Evolutionary conservation across 2,113 vertebrate species (phyloP).

Genomic region (Austrofundulus limnaeus): DNA sequence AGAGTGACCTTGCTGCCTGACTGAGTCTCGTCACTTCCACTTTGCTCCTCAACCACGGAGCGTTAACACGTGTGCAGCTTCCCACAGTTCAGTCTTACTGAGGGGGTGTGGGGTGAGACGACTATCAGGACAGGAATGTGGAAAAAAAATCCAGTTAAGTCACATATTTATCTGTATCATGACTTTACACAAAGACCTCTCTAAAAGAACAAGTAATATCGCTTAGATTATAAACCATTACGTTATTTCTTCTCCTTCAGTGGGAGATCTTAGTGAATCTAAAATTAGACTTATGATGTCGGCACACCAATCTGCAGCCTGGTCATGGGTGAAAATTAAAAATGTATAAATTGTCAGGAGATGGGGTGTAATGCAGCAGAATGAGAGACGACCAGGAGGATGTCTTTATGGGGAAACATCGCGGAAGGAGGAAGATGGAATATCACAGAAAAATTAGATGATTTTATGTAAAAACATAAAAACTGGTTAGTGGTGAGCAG

Average conservation of each 20-base stretch:
- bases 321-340: conserved; percentile 43
- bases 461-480: background rate
- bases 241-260: background rate
- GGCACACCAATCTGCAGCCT: conserved; percentile 30
- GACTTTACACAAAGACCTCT: no score
- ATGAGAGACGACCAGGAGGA: conserved; percentile 23
- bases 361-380: conserved; percentile 40
- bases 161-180: no score
- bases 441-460: background rate
- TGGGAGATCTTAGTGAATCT: conserved; percentile 37
- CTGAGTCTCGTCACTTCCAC: conserved; percentile 31
- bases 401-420: background rate
- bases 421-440: no score
- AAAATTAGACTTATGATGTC: conserved; percentile 46
- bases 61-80: conserved; percentile 27
- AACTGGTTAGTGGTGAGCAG: background rate
- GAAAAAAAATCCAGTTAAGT: background rate
- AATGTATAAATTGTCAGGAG: conserved; percentile 51
- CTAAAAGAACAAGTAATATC: background rate
- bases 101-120: conserved; percentile 15
- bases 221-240: background rate
- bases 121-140: conserved; percentile 13
- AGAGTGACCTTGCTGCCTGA: conserved; percentile 58
- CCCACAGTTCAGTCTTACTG: conserved; percentile 13
- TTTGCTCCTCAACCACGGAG: conserved; percentile 25